Percentiles rank a stretch among this genome's conserved stretches.
Conservation (phyloP, 2,888 invertebrate genomes). For the Dromius quadrimaculatus region DNA sequence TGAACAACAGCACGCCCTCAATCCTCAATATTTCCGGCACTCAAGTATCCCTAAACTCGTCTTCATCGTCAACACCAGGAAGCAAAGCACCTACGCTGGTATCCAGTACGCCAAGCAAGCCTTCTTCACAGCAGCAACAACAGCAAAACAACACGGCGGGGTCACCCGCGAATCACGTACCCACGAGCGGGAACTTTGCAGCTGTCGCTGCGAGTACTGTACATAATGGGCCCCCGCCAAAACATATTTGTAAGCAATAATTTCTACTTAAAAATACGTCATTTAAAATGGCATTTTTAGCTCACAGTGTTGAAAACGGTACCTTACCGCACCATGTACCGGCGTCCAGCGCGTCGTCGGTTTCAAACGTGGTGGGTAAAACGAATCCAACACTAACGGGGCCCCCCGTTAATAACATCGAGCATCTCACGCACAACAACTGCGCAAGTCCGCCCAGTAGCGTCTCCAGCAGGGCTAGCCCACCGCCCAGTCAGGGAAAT, state of each 20-base stretch:
- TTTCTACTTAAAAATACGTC: neutral
- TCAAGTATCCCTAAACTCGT: constrained; percentile 62
- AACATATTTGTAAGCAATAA: constrained; percentile 65
- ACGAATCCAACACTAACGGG: neutral
- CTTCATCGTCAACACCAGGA: constrained; percentile 63
- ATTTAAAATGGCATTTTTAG: constrained; percentile 56
- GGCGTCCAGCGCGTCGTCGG: constrained; percentile 38
- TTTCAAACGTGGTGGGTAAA: constrained; percentile 57
- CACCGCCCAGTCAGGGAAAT: constrained; percentile 63
- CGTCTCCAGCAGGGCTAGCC: constrained; percentile 71
- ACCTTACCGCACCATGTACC: constrained; percentile 43
- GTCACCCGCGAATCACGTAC: constrained; percentile 56
- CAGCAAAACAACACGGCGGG: constrained; percentile 66
- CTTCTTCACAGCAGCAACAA: constrained; percentile 63
- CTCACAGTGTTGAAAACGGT: constrained; percentile 66
- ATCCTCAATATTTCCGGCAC: constrained; percentile 65
- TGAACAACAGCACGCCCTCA: constrained; percentile 68
- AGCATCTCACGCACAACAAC: constrained; percentile 58
- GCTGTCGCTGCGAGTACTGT: constrained; percentile 71
- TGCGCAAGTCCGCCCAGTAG: constrained; percentile 66
- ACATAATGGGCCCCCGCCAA: constrained; percentile 57
- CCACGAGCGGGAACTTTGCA: constrained; percentile 71
- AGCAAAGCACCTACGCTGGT: constrained; percentile 61
- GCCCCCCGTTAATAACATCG: constrained; percentile 53
- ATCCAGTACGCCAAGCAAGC: constrained; percentile 65